A percentile compares a stretch with the other conserved stretches of the same genome.
Evolutionary conservation across 2,113 vertebrate species (phyloP).

Genomic region (Alouatta palliata): DNA sequence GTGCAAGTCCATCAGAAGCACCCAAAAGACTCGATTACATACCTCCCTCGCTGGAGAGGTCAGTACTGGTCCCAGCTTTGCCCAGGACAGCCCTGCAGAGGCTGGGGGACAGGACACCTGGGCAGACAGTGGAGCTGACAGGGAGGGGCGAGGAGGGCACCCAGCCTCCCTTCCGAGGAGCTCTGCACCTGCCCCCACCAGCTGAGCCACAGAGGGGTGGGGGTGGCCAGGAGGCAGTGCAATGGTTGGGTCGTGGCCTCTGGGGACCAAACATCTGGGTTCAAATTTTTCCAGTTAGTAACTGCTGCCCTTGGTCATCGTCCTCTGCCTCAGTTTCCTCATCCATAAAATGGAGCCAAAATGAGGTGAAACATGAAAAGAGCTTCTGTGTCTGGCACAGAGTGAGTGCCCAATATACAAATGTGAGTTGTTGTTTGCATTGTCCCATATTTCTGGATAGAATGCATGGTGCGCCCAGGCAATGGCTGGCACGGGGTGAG

Average conservation of each 20-base stretch:
- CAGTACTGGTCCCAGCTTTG: background rate
- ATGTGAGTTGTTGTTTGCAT: too few species aligned
- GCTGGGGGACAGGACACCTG: background rate
- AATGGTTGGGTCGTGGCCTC: too few species aligned
- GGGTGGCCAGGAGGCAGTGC: rapidly evolving
- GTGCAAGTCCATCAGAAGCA: background rate
- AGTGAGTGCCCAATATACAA: background rate
- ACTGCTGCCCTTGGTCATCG: background rate
- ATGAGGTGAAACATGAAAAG: background rate
- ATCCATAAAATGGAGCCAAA: background rate
- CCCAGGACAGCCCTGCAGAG: background rate
- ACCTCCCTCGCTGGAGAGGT: background rate
- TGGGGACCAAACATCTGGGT: too few species aligned
- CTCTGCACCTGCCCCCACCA: too few species aligned
- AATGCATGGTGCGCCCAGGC: background rate
- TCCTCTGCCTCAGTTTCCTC: background rate
- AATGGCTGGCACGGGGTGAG: background rate
- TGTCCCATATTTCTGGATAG: background rate
- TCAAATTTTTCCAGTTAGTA: background rate
- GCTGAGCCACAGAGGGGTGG: background rate
- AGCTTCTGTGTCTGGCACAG: background rate
- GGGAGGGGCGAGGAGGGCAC: background rate
- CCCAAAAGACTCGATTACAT: background rate
- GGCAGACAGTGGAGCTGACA: rapidly evolving
- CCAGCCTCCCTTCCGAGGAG: background rate